Evolutionary conservation across 2,113 vertebrate species (phyloP).

Genomic region (Leucopsar rothschildi): DNA sequence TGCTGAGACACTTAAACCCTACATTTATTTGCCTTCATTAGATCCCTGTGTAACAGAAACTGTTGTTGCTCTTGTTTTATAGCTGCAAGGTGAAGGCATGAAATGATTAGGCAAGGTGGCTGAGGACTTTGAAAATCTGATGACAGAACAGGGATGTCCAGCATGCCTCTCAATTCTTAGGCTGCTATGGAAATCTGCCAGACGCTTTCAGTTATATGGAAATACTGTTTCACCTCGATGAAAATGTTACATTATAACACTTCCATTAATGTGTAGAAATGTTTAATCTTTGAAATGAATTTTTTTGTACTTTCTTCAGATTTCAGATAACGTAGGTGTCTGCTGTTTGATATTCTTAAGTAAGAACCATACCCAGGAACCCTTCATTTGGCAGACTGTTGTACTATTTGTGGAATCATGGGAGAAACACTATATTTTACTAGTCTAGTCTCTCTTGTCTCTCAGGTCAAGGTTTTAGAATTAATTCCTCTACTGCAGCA

Average conservation of each 20-base stretch:
- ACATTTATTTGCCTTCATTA: background rate
- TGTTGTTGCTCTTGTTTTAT: background rate
- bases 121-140: background rate
- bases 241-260: background rate
- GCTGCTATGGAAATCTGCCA: background rate
- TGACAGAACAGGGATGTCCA: background rate
- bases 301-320: background rate
- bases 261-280: background rate
- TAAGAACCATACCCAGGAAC: background rate
- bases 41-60: background rate
- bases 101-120: background rate
- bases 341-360: background rate
- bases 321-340: background rate
- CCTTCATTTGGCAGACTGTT: background rate
- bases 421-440: background rate
- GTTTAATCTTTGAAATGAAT: background rate
- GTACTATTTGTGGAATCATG: background rate
- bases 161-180: background rate
- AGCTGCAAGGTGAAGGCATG: background rate
- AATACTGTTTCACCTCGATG: background rate
- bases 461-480: background rate
- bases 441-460: background rate
- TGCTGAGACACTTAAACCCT: rapidly evolving
- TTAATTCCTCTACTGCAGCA: background rate
- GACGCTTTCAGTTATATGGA: background rate